Evolutionary conservation across 2,888 invertebrate genomes (phyloP), one percentile per base, ranked within the genome.

Genomic region (Taphrorychus bicolor): DNA sequence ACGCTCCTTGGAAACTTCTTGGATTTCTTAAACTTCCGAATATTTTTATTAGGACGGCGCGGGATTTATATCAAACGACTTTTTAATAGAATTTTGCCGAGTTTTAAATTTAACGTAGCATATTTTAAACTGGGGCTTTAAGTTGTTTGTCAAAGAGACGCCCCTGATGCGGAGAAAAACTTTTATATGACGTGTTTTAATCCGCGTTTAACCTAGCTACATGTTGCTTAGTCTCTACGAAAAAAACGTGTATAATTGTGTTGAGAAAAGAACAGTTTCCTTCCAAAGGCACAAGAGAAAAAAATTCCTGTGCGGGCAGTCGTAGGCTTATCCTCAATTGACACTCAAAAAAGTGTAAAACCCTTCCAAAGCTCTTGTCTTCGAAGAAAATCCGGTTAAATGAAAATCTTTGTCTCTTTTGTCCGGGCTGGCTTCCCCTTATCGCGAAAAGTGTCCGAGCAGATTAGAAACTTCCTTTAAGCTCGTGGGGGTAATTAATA

Each of bases 341-440:
- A 62, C 67, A 66, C 54, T 54, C 54, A 54, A 54, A 54, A 54
- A 54, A 54, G 40, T 32, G 24, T 23, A 32, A 54, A 54, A 61
- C 60, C 66, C 45, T 62, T 32, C 45, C 52, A 53, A 67, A 67
- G 58, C 62, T 48, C 53, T 62, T 62, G 67, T 58, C 59, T 62
- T 41, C 53, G 16, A 58, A 21, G 57, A 59, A 59, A 63, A 67
- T 61, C 63, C 68, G 24, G 59, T 69, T 69, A 69, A 64, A 64
- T 69, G 69, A 69, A 69, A 62, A 62, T 59, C 62, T 68, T 64
- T 57, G 64, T 64, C 69, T 65, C 69, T 65, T 65, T 69, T 69
- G 48, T 57, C 32, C 62, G 48, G 65, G 58, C 61, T 69, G 65
- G 42, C 54, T 57, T 60, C 51, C 18, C 40, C 22, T 69, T 69